Evolutionary conservation across 2,888 invertebrate species (phyloP).

Genomic region (Papilio protenor): DNA sequence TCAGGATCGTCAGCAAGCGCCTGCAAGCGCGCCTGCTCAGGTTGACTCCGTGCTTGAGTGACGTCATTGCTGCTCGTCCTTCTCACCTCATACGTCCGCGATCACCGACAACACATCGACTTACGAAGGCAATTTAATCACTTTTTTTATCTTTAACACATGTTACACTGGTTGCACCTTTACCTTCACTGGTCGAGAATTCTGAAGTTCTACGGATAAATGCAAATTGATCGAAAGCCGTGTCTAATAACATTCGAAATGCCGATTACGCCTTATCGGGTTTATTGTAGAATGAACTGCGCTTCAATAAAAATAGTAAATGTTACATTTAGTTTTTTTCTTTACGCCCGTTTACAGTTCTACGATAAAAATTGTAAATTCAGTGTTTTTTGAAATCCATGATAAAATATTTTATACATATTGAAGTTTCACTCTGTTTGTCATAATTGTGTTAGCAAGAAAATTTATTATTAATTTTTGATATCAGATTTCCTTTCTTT

Average conservation of each 20-base stretch:
- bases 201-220: constrained; percentile 30
- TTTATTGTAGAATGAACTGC: constrained; percentile 43
- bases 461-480: background rate
- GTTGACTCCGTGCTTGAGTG: constrained; percentile 88
- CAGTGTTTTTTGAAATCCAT: too few relatives aligned
- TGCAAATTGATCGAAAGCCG: constrained; percentile 44
- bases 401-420: too few relatives aligned
- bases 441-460: too few relatives aligned
- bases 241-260: constrained; percentile 61
- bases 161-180: background rate
- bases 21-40: constrained; percentile 88
- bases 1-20: constrained; percentile 58
- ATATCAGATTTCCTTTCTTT: background rate
- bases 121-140: constrained; percentile 31
- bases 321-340: background rate
- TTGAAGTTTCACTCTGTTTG: too few relatives aligned
- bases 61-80: constrained; percentile 73
- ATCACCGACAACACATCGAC: constrained; percentile 63
- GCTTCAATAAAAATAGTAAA: constrained; percentile 46
- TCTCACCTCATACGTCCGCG: constrained; percentile 53
- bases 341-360: background rate
- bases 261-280: constrained; percentile 56
- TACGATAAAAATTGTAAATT: too few relatives aligned
- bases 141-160: constrained; percentile 17
- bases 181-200: constrained; percentile 16